Conservation (phyloP, 2,888 invertebrate genomes). For the Apotomis betuletana region DNA sequence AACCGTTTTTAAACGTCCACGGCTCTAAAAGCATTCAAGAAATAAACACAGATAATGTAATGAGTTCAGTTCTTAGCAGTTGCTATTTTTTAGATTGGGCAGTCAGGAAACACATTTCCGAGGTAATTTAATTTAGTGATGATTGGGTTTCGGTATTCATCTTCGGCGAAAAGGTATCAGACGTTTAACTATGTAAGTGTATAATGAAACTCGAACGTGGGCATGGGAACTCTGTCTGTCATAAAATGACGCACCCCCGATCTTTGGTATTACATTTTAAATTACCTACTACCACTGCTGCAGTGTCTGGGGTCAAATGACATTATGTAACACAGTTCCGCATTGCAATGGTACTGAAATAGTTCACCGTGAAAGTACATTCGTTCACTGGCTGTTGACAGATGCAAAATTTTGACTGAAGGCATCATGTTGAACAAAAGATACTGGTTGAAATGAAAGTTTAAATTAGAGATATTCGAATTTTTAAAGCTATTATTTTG, state of each 20-base stretch:
- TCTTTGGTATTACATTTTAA: neutral
- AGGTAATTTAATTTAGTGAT: neutral
- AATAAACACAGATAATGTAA: neutral
- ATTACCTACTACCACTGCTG: neutral
- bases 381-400: neutral
- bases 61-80: neutral
- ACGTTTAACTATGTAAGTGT: too few relatives aligned
- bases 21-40: neutral
- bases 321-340: constrained; percentile 1
- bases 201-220: too few relatives aligned
- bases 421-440: neutral
- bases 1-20: too few relatives aligned
- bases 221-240: too few relatives aligned
- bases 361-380: neutral
- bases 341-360: constrained; percentile 3
- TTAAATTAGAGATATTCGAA: too few relatives aligned
- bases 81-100: constrained; percentile 6
- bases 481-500: too few relatives aligned
- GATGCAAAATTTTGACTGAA: constrained; percentile 14
- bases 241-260: neutral
- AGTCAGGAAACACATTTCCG: neutral
- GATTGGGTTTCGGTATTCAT: too few relatives aligned
- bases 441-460: neutral
- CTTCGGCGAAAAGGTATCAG: too few relatives aligned
- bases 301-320: neutral